Base-by-base conservation (phyloP, 2,888 invertebrate genomes). In the Oscheius sp. region DNA sequence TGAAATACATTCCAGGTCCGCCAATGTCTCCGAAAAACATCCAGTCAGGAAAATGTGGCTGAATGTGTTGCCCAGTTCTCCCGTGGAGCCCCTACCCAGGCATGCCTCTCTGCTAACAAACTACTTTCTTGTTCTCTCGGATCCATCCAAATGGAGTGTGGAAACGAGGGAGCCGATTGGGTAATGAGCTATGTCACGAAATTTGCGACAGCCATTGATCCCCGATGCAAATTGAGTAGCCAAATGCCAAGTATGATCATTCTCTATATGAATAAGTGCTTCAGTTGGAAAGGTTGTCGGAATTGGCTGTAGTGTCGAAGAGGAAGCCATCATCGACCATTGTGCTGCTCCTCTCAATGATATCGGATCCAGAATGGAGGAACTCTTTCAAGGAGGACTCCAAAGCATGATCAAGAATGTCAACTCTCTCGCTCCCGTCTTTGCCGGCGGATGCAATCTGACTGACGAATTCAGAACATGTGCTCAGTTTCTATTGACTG, bases 311-410 rank as follows among this genome's bases (percentile, higher is more conserved):
- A 75, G 82, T 4, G 67, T 73, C 3, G 78, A 79, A 45, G 82
- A 84, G 49, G 77, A 80, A 20, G 77, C 80, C n/a, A 71, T 84
- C 36, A 80, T 84, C 47, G 79, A 83, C 22, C 80, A 81, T 59
- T 84, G 84, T 63, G 80, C 82, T 0, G 81, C 81, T 50, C 84
- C 83, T 20, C 72, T 84, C 33, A 80, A 82, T 24, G 84, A 81
- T 56, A 79, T 84, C 30, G 80, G 51, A 9, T 61, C 70, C 8
- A 66, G 78, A 38, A 73, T 78, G 45, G 78, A 78, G 63, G 75
- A 74, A 47, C 26, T 78, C 47, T 78, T 78, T 66, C 73, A 75
- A 22, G 78, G 75, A 4, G 74, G 77, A 38, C 72, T 75, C 66
- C 84, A 84, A 68, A 71, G 75, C 0, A 72, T 84, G 45, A 78